Evolutionary conservation across 2,113 vertebrate genomes (phyloP).

Genomic region (Pavo muticus): DNA sequence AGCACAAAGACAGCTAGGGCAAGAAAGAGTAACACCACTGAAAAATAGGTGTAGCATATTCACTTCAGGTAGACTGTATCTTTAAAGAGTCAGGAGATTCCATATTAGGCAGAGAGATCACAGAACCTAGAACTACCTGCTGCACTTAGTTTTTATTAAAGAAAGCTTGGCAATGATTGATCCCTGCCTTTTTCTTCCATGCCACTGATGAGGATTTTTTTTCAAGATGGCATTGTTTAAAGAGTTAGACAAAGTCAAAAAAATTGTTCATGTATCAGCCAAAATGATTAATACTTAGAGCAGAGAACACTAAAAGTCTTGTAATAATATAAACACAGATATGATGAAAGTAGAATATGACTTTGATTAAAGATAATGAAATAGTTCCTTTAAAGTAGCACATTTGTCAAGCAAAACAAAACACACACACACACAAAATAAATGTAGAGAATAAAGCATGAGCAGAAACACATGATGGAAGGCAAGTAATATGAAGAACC

Average conservation of each 20-base stretch:
- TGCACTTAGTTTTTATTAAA: neutral
- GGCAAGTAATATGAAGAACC: neutral
- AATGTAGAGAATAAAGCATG: slow-evolving; percentile 23
- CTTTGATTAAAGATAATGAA: slow-evolving; percentile 32
- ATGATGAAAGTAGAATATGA: slow-evolving; percentile 38
- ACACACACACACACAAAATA: neutral
- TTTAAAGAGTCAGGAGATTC: neutral
- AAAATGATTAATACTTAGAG: slow-evolving; percentile 31
- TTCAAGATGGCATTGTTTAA: neutral
- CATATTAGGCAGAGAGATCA: neutral
- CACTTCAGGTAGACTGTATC: neutral
- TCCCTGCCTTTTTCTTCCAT: neutral
- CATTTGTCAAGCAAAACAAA: slow-evolving; percentile 41
- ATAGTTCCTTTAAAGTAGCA: slow-evolving; percentile 46
- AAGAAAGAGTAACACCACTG: neutral
- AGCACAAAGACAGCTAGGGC: neutral
- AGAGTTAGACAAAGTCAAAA: slow-evolving; percentile 14
- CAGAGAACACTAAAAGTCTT: neutral
- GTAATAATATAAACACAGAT: slow-evolving; percentile 43
- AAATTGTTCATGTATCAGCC: slow-evolving; percentile 7
- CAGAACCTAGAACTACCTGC: neutral
- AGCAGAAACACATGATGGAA: neutral
- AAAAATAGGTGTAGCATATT: neutral
- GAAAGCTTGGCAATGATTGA: neutral
- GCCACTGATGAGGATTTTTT: neutral